A percentile compares a stretch with the other conserved stretches of the same genome.
Conservation (phyloP, 1,140 invertebrate genomes). For the Sogatella furcifera region DNA sequence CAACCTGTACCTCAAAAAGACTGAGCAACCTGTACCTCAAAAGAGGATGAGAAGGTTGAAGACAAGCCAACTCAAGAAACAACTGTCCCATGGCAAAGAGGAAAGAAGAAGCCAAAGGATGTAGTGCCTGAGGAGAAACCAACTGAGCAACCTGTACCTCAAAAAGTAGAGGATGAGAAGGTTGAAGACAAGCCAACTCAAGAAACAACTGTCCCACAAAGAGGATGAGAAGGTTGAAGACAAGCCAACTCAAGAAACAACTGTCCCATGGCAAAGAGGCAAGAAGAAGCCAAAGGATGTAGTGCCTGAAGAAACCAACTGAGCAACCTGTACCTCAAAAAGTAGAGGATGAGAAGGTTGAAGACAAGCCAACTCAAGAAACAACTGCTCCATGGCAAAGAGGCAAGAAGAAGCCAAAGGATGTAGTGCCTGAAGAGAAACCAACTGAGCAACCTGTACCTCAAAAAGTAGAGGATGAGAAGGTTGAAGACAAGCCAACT, state of each 20-base stretch:
- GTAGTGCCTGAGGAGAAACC: background rate
- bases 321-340: slow-evolving; percentile 8
- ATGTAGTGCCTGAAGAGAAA: slow-evolving; percentile 17
- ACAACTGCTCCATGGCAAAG: slow-evolving; percentile 4
- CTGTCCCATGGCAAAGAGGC: background rate
- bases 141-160: slow-evolving; percentile 10
- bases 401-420: slow-evolving; percentile 13
- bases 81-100: slow-evolving; percentile 2
- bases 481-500: slow-evolving; percentile 7
- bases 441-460: slow-evolving; percentile 16
- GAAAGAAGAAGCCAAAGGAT: slow-evolving; percentile 1
- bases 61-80: background rate
- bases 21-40: background rate
- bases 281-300: background rate
- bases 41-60: background rate
- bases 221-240: slow-evolving; percentile 21
- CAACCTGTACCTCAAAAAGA: background rate
- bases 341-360: background rate
- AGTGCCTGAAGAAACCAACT: slow-evolving; percentile 1
- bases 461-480: background rate
- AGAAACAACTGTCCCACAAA: background rate
- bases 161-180: slow-evolving; percentile 17
- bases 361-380: slow-evolving; percentile 15
- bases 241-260: slow-evolving; percentile 25
- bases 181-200: slow-evolving; percentile 24